Base-by-base conservation (phyloP, 2,888 invertebrate genomes). In the Pollenia griseotomentosa region DNA sequence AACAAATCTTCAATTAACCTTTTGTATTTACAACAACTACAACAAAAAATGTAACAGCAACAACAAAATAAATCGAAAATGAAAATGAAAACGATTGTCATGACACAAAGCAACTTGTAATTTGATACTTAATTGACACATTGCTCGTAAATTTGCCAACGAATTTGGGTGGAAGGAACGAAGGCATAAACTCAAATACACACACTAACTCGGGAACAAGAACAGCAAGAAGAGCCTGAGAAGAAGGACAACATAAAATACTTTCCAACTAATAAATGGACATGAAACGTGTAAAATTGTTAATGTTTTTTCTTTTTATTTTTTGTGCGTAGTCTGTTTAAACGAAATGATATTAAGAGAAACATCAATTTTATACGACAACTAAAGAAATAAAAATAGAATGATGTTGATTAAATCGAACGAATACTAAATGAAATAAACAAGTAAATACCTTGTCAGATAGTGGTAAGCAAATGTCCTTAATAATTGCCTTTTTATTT, bases 111-210 rank as follows among this genome's bases (percentile, higher is more conserved):
- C 92, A 93, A 92, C 92, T 91, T 93, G 93, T 93, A 93, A 93
- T 93, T 93, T 92, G 93, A 93, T 93, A 93, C 92, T 92, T 93
- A 93, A 93, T 93, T 92, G 93, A 93, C 93, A 92, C 92, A 92
- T 91, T 91, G 91, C 91, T 92, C 92, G 92, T 93, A 93, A 93
- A 93, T 92, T 92, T 91, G 92, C 92, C 85, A 77, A 84, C 61
- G 83, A 81, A 57, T 80, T 55, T 59, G 74, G 65, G 7, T 68
- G 81, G 73, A 73, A 53, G 74, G 68, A 70, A 16, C 16, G 42
- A 65, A 68, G 44, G 23, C 74, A 66, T 16, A 40, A 16, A 46
- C 57, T 48, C 8, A 14, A 40, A 78, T 48, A 55, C 40, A 51
- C 9, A 68, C 63, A 63, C 11, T 51, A n/a, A 44, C 40, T 57